Base-by-base conservation (phyloP, 2,888 invertebrate genomes). In the Diarsia brunnea region DNA sequence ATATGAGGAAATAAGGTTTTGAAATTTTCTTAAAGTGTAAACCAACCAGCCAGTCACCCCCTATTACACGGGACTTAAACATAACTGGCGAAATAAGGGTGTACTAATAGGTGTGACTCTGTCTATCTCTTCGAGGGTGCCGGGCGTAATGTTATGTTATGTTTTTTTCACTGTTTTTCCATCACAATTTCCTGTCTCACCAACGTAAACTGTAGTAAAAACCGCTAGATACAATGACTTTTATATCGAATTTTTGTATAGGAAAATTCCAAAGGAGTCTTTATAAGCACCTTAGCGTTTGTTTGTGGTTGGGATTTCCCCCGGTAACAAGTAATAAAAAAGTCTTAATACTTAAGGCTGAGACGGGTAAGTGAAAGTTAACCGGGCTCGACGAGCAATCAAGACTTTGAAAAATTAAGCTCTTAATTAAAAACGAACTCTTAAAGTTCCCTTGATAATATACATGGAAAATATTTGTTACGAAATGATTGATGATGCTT, bases 341-440 rank as follows among this genome's bases (percentile, higher is more conserved):
- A 91, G 90, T 91, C 89, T 92, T 93, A 90, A 91, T 92, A 92
- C 91, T 89, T 87, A 75, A 89, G 86, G 87, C 88, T 85, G 87
- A 89, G 88, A 84, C 69, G 80, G 63, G 87, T 85, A 89, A 91
- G 90, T 84, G 86, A 93, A 93, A 93, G 90, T 94, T 90, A 89
- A 89, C 91, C 89, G 88, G 88, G 89, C 91, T 89, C 85, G 74
- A 81, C 82, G 88, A 90, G 92, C 91, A 92, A 93, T 94, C 92
- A 92, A 86, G 92, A 91, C 92, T 93, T 91, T 90, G 91, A 90
- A 92, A 94, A 91, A 92, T 91, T 91, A 91, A 93, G 91, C 90
- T 84, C 85, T 89, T 92, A 93, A 94, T 94, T 93, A 94, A 94
- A 93, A 93, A 91, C 84, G 84, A 88, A 90, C 88, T 88, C 84